These are phyloP conservation scores for Leptoclinus maculatus DNA, from an alignment of 2,797 vertebrate genomes.

Conservation along the genomic window DNA sequence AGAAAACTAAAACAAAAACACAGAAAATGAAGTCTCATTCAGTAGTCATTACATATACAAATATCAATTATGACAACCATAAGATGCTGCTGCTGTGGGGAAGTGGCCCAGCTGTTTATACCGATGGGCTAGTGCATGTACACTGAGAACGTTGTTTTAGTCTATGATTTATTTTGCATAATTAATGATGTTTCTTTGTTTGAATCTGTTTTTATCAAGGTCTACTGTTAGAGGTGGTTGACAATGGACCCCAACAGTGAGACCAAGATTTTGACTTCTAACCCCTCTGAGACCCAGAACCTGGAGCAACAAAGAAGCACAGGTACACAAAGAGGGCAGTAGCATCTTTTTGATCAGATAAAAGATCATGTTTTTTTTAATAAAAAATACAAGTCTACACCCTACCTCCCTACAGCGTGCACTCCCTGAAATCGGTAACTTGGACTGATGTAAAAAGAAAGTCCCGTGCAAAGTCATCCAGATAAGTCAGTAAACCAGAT, in stretches of 20 bases:
- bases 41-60: not conserved
- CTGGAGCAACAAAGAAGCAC: conserved; percentile 32
- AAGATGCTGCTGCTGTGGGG: not conserved
- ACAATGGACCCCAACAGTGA: conserved; percentile 69
- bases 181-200: not conserved
- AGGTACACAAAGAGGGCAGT: conserved; percentile 47
- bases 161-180: not conserved
- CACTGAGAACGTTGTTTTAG: no score
- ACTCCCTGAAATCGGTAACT: not conserved
- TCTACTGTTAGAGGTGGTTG: conserved; percentile 36
- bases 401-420: not conserved
- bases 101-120: not conserved
- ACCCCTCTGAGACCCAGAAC: conserved; percentile 53
- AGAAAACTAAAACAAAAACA: not conserved
- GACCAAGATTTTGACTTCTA: conserved; percentile 58
- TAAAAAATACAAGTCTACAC: no score
- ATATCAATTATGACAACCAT: not conserved
- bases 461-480: not conserved
- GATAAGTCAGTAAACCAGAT: not conserved
- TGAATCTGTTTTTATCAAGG: conserved; percentile 21
- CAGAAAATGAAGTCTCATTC: not conserved
- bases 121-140: not conserved
- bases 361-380: not conserved
- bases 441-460: conserved; percentile 8
- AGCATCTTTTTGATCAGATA: not conserved